A percentile compares a stretch with the other conserved stretches of the same genome.
Conservation (phyloP, 2,113 vertebrate genomes). For the Hyperopisus bebe region DNA sequence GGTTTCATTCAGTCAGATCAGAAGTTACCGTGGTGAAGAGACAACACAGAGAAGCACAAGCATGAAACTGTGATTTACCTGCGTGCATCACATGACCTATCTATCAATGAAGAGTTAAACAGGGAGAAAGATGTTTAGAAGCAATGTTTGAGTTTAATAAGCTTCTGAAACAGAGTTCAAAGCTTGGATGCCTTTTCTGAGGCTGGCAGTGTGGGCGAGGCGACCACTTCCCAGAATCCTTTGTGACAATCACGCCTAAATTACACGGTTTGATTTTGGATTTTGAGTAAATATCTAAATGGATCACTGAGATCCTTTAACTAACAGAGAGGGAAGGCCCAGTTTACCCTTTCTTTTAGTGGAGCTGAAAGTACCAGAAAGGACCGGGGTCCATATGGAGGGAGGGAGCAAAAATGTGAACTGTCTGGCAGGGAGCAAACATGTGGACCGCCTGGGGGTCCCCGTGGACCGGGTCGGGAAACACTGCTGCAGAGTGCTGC, state of each 20-base stretch:
- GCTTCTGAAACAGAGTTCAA: background rate
- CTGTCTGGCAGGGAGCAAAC: background rate
- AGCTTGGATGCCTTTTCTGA: background rate
- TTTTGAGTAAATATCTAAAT: background rate
- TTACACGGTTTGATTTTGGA: background rate
- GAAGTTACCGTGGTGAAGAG: background rate
- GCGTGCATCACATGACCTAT: background rate
- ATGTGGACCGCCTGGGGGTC: background rate
- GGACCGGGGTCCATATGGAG: background rate
- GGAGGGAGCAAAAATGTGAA: background rate
- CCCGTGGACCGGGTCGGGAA: background rate
- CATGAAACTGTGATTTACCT: background rate
- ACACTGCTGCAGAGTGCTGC: background rate
- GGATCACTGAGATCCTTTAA: background rate
- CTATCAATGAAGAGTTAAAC: background rate
- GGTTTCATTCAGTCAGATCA: background rate
- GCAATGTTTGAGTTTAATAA: background rate
- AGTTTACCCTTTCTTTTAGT: background rate
- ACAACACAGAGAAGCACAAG: background rate
- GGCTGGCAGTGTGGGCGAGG: background rate
- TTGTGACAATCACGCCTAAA: background rate
- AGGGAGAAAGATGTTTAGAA: background rate
- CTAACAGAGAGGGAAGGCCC: background rate
- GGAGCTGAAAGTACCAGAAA: background rate
- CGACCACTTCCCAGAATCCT: background rate